phyloP scores from a whole-genome alignment of 1,140 invertebrate genomes.

The Hydropsyche tenuis region DNA sequence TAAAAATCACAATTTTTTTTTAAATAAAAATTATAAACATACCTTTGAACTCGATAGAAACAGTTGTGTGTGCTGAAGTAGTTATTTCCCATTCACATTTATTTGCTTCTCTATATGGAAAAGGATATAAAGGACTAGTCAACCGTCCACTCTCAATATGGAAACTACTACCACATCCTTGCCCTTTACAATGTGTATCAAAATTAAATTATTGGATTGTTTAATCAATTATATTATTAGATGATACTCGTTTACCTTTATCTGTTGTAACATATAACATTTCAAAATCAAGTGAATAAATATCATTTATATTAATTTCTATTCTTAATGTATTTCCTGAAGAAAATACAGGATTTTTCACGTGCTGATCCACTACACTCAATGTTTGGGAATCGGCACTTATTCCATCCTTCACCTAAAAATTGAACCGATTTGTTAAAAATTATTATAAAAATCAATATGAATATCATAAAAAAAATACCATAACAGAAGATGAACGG shows the following conservation, averaged over 20 bases:
- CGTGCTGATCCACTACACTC: constrained; percentile 18
- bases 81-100: constrained; percentile 39
- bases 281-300: neutral
- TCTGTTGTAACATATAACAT: neutral
- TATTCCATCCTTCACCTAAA: constrained; percentile 37
- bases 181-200: constrained; percentile 16
- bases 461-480: neutral
- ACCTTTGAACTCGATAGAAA: constrained; percentile 30
- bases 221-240: neutral
- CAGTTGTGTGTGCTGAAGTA: constrained; percentile 20
- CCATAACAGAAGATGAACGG: neutral
- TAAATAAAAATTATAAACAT: constrained; percentile 10
- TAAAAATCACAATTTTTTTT: neutral
- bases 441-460: neutral
- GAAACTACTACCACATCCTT: constrained; percentile 37
- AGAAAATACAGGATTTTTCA: constrained; percentile 41
- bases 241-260: neutral
- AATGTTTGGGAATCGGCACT: neutral
- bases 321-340: constrained; percentile 25
- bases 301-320: neutral
- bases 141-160: neutral
- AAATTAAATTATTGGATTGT: neutral
- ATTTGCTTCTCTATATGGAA: constrained; percentile 22
- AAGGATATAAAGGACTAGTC: constrained; percentile 37
- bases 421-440: too few species aligned